Conservation (phyloP, 1,140 invertebrate species). For the Halotydeus destructor region DNA sequence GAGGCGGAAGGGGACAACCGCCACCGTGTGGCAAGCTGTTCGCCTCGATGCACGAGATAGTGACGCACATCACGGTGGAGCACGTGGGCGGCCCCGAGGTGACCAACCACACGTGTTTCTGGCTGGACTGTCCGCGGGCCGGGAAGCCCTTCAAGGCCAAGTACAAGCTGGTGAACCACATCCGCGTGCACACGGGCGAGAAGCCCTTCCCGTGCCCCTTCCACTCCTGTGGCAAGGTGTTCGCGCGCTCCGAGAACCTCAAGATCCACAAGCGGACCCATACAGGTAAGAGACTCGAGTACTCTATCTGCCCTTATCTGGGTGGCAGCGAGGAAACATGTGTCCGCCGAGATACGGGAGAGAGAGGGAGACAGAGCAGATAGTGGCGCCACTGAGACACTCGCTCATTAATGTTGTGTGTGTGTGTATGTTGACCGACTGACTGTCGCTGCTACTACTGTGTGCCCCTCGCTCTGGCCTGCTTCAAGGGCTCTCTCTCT, state of each 20-base stretch:
- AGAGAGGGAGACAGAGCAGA: too few species aligned
- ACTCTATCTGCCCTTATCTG: too few species aligned
- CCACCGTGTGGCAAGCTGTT: slow-evolving; percentile 90
- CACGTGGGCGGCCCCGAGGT: slow-evolving; percentile 91
- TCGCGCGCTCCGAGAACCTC: slow-evolving; percentile 89
- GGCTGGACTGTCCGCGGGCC: slow-evolving; percentile 78
- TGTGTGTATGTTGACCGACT: too few species aligned
- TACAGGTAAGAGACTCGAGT: too few species aligned
- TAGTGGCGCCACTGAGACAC: too few species aligned
- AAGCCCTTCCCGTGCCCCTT: slow-evolving; percentile 96
- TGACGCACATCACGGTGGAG: slow-evolving; percentile 87
- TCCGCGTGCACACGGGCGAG: slow-evolving; percentile 94
- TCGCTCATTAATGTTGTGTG: too few species aligned
- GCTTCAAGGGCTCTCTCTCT: too few species aligned
- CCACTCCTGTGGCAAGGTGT: slow-evolving; percentile 89
- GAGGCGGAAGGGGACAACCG: too few species aligned
- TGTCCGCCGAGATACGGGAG: too few species aligned
- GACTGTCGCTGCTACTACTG: too few species aligned
- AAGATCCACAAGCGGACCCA: slow-evolving; percentile 92
- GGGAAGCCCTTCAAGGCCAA: slow-evolving; percentile 95
- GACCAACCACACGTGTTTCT: slow-evolving; percentile 89
- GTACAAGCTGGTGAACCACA: slow-evolving; percentile 98
- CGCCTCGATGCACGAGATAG: slow-evolving; percentile 80
- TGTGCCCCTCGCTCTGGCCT: too few species aligned
- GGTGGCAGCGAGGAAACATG: too few species aligned